Conservation (phyloP, 2,113 vertebrate species). For the Leuciscus idus region DNA sequence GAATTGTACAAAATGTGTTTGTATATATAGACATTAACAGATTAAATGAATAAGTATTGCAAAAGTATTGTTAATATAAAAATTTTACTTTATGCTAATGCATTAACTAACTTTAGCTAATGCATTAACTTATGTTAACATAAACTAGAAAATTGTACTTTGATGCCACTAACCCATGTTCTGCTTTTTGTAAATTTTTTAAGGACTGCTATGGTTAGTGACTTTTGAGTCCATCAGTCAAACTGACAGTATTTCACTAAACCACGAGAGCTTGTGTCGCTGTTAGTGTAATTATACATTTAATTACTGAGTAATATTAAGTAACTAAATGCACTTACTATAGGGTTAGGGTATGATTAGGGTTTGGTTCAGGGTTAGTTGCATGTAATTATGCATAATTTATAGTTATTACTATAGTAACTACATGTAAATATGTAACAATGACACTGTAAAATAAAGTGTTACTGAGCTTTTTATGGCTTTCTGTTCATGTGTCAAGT, state of each 20-base stretch:
- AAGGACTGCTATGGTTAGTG: background rate
- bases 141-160: background rate
- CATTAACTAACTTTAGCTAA: background rate
- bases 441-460: too few relatives aligned
- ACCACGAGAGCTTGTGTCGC: background rate
- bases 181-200: background rate
- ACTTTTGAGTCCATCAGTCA: slow-evolving; percentile 35
- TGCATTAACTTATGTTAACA: background rate
- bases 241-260: slow-evolving; percentile 37
- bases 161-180: background rate
- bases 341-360: too few relatives aligned
- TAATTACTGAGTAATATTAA: too few relatives aligned
- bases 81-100: background rate
- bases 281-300: too few relatives aligned
- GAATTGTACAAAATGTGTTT: too few relatives aligned
- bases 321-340: too few relatives aligned
- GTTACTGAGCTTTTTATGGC: slow-evolving; percentile 30
- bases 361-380: too few relatives aligned
- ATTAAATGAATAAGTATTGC: background rate
- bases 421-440: too few relatives aligned
- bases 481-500: slow-evolving; percentile 41
- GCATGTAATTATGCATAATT: too few relatives aligned
- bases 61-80: background rate
- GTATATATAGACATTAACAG: background rate
- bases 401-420: too few relatives aligned